These are phyloP conservation scores for Centropyge bicolor DNA, from an alignment of 2,797 vertebrate species.

Conservation along the genomic window DNA sequence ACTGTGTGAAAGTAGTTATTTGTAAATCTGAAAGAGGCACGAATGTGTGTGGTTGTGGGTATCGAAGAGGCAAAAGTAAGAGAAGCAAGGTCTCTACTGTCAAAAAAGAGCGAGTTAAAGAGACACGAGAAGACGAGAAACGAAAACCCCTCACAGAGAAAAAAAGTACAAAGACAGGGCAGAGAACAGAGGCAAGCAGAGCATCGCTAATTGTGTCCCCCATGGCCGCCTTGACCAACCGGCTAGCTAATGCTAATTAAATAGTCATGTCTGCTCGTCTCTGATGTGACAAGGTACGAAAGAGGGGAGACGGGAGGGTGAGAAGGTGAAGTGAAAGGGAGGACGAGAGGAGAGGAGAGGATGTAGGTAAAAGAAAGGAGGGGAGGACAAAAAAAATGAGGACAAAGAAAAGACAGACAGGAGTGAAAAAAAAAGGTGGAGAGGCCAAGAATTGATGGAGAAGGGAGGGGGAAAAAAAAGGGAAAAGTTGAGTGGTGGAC, in stretches of 20 bases:
- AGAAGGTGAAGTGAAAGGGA: conserved; percentile 16
- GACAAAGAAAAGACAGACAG: conserved; percentile 7
- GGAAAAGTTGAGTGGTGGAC: conserved; percentile 75
- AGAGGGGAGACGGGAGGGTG: conserved; percentile 29
- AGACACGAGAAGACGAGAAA: neutral
- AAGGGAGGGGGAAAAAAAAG: neutral
- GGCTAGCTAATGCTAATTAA: conserved; percentile 72
- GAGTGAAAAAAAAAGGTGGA: conserved; percentile 23
- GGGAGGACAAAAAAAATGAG: neutral
- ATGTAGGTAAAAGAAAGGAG: neutral
- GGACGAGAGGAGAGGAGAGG: neutral
- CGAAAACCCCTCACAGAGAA: neutral
- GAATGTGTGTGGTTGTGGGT: neutral
- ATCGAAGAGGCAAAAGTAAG: conserved; percentile 1
- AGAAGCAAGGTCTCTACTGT: conserved; percentile 12
- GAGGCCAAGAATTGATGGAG: conserved; percentile 6
- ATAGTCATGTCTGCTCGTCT: conserved; percentile 71
- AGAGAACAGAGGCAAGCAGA: conserved; percentile 36
- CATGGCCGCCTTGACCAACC: conserved; percentile 43
- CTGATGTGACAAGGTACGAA: conserved; percentile 46
- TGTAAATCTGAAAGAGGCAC: neutral
- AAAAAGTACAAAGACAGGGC: neutral
- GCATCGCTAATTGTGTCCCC: conserved; percentile 57
- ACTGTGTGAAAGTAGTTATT: neutral
- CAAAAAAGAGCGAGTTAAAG: conserved; percentile 9